Base-by-base conservation (phyloP, 2,797 vertebrate genomes). In the Pogonophryne albipinna region DNA sequence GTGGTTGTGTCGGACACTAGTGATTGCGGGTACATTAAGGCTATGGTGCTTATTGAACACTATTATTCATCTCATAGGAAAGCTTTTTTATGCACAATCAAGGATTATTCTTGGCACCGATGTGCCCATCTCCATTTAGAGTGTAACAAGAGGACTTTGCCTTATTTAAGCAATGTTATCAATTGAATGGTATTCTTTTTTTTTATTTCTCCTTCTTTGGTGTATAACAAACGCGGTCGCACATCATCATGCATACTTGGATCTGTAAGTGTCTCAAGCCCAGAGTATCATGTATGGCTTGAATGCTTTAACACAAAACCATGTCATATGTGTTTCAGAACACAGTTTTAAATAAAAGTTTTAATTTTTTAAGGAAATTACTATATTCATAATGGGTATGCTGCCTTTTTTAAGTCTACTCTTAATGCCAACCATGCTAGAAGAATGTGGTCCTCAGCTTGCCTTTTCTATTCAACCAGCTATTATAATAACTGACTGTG, bases 341-440 rank as follows among this genome's bases (percentile, higher is more conserved):
- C 49, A 73, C 11, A 6, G 20, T 89, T 89, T 84, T 81, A 41
- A 80, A 79, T 74, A 56, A 53, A 83, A 68, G 15, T 6, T 0
- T 78, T 13, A 38, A 34, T 74, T 77, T 77, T 86, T 60, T 44
- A 45, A 71, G 66, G 38, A 51, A 72, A 60, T 77, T n/a, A 57
- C 23, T 79, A 58, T 79, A 59, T 66, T 68, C 34, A 38, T 64
- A 42, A 12, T 58, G 42, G 15, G 45, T 77, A 60, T 67, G 59
- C 34, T 76, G 45, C 4, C 17, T 72, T 78, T 70, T 70, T 46
- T 17, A 60, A 62, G 55, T 61, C 74, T 71, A 74, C 68, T 80
- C 41, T 84, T 75, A 85, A 85, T 85, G 34, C 50, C 82, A 61
- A 74, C 60, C 6, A 78, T 91, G 89, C 89, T 92, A 88, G 90